Conservation (phyloP, 2,797 vertebrate genomes). For the Rhinogobio ventralis region DNA sequence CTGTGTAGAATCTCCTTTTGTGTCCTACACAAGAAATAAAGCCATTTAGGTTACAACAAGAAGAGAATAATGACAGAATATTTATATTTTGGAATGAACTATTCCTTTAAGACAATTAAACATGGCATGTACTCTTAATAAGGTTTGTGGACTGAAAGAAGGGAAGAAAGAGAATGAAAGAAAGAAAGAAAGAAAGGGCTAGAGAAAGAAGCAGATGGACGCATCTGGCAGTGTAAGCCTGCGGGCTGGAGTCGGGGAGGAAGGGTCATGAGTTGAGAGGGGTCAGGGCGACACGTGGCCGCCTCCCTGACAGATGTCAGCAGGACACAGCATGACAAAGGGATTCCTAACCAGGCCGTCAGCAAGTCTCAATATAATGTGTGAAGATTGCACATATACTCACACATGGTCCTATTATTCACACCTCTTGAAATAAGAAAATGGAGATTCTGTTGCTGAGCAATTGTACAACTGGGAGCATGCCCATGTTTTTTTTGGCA, state of each 20-base stretch:
- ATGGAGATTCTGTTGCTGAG: slow-evolving; percentile 19
- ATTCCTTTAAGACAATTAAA: background rate
- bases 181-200: background rate
- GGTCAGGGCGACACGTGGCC: slow-evolving; percentile 32
- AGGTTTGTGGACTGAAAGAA: background rate
- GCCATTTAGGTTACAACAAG: background rate
- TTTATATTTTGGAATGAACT: background rate
- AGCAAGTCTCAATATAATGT: slow-evolving; percentile 20
- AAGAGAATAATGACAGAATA: background rate
- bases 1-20: background rate
- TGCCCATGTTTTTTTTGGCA: slow-evolving; percentile 24
- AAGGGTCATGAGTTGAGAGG: slow-evolving; percentile 33
- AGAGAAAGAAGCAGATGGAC: slow-evolving; percentile 24
- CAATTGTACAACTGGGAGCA: background rate
- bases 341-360: slow-evolving; percentile 34
- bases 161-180: background rate
- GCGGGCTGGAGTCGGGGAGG: background rate
- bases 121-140: background rate
- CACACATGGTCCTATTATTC: slow-evolving; percentile 24
- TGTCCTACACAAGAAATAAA: background rate
- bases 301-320: slow-evolving; percentile 39
- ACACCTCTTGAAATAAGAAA: slow-evolving; percentile 22
- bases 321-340: slow-evolving; percentile 44
- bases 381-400: slow-evolving; percentile 33
- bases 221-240: slow-evolving; percentile 43